Conservation (phyloP, 2,797 vertebrate species). For the Sciurus carolinensis region DNA sequence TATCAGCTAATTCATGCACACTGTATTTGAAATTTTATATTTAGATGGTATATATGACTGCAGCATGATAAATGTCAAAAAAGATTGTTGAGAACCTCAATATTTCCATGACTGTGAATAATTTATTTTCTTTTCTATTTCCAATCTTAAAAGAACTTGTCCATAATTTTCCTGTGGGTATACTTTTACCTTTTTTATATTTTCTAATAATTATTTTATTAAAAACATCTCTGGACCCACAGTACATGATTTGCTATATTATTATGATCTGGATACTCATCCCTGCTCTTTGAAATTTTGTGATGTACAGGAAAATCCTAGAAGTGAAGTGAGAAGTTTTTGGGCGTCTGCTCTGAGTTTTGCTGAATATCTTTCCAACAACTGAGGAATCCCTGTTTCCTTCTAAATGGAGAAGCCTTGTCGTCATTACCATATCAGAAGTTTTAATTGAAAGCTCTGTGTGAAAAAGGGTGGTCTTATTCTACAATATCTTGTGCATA, state of each 20-base stretch:
- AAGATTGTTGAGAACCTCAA: conserved; percentile 9
- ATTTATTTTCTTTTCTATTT: conserved; percentile 75
- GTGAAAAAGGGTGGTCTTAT: not conserved
- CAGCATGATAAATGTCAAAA: conserved; percentile 62
- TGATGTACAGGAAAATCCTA: not conserved
- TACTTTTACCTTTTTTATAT: conserved; percentile 47
- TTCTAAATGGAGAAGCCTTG: not conserved
- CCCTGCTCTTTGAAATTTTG: conserved; percentile 39
- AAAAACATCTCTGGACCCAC: conserved; percentile 9
- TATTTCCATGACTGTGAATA: conserved; percentile 63
- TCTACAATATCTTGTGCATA: not conserved
- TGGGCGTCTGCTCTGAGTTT: not conserved
- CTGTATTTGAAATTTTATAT: conserved; percentile 40
- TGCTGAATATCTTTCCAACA: not conserved
- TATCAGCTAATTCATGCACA: conserved; percentile 74
- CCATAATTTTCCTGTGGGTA: conserved; percentile 57
- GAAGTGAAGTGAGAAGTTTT: not conserved
- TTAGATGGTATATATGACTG: conserved; percentile 32
- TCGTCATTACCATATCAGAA: not conserved
- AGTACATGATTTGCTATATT: not conserved
- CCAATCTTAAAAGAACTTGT: conserved; percentile 60
- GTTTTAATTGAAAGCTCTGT: not conserved
- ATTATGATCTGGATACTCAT: conserved; percentile 17
- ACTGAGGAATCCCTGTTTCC: not conserved
- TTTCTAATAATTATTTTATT: conserved; percentile 60